phyloP scores from a whole-genome alignment of 2,888 invertebrate species.

The Endotricha flammealis region DNA sequence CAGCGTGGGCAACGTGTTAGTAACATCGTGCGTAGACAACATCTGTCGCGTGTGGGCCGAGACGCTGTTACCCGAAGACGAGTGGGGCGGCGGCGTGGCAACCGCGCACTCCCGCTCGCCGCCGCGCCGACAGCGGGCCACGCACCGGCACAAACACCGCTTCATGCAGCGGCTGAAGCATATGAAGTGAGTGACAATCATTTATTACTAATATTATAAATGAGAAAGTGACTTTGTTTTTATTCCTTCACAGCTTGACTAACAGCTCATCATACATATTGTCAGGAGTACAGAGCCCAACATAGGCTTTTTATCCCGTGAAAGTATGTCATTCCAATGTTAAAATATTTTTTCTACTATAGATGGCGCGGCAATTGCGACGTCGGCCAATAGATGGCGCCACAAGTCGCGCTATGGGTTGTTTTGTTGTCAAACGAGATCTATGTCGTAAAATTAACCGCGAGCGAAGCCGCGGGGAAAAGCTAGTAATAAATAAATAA shows the following conservation, averaged over 20 bases:
- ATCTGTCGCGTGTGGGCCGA: slow-evolving; percentile 99
- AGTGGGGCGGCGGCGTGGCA: slow-evolving; percentile 79
- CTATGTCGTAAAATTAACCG: too few relatives aligned
- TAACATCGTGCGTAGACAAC: slow-evolving; percentile 98
- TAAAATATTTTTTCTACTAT: too few relatives aligned
- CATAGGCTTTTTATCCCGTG: too few relatives aligned
- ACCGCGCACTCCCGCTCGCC: slow-evolving; percentile 82
- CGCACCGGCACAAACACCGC: slow-evolving; percentile 94
- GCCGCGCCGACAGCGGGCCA: slow-evolving; percentile 84
- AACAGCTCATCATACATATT: too few relatives aligned
- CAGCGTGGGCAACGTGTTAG: slow-evolving; percentile 97
- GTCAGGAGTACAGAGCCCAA: too few relatives aligned
- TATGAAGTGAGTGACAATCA: slow-evolving; percentile 86
- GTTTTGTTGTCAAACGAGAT: too few relatives aligned
- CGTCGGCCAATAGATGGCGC: too few relatives aligned
- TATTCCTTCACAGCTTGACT: too few relatives aligned
- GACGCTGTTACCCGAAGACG: slow-evolving; percentile 97
- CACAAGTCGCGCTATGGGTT: too few relatives aligned
- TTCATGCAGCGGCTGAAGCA: slow-evolving; percentile 98
- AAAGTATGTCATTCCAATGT: too few relatives aligned
- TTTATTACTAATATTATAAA: not conserved
- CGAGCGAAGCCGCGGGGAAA: not conserved
- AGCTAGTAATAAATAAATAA: not conserved
- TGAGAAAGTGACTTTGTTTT: not conserved
- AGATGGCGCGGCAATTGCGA: too few relatives aligned